Evolutionary conservation across 1,140 invertebrate genomes (phyloP).

Genomic region (Drosophila kanapiae): DNA sequence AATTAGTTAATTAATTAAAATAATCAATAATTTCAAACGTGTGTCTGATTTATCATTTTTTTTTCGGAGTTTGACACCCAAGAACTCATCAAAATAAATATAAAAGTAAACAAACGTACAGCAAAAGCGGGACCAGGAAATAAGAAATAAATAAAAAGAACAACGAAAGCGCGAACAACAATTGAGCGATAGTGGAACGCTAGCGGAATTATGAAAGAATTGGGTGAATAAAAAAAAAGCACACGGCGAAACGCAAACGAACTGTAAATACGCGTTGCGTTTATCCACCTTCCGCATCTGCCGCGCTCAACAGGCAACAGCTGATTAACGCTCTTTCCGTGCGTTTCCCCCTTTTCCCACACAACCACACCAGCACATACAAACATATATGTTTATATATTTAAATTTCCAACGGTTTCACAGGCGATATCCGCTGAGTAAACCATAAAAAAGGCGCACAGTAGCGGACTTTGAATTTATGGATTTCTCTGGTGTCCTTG

Average conservation of each 20-base stretch:
- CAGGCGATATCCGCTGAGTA: constrained; percentile 11
- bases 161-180: constrained; percentile 24
- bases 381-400: constrained; percentile 9
- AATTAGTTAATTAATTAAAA: background rate
- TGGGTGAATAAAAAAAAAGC: constrained; percentile 55
- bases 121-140: constrained; percentile 14
- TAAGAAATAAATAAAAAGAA: constrained; percentile 28
- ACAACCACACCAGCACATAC: too few species aligned
- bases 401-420: constrained; percentile 7
- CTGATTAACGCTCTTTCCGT: constrained; percentile 55
- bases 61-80: background rate
- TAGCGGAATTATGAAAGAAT: constrained; percentile 72
- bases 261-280: constrained; percentile 31
- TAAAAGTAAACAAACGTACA: constrained; percentile 40
- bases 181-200: constrained; percentile 18
- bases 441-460: constrained; percentile 42
- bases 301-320: constrained; percentile 76
- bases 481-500: constrained; percentile 81
- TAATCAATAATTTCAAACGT: background rate
- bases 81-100: background rate
- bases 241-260: constrained; percentile 15
- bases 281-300: constrained; percentile 30
- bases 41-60: background rate
- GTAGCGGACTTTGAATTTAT: constrained; percentile 76
- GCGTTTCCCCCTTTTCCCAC: constrained; percentile 1